These are phyloP conservation scores for Ormyrus thymus DNA, from an alignment of 2,888 invertebrate species.

Conservation along the genomic window DNA sequence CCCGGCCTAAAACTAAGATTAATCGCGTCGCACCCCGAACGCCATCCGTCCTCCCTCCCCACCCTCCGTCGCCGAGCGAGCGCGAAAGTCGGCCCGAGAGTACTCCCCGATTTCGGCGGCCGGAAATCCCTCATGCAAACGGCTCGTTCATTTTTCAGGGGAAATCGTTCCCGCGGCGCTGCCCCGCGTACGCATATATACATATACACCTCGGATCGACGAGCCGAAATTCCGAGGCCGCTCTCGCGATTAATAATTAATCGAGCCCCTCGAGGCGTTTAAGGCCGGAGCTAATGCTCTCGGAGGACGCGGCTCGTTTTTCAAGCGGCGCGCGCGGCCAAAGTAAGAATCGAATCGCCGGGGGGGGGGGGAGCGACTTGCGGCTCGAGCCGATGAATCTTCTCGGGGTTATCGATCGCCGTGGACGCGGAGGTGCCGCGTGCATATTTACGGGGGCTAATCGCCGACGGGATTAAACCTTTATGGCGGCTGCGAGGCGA, in stretches of 20 bases:
- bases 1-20: constrained; percentile 37
- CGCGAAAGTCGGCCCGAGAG: too few relatives aligned
- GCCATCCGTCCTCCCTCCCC: too few relatives aligned
- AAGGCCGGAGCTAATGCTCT: not conserved
- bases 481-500: too few relatives aligned
- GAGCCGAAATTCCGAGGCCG: constrained; percentile 7
- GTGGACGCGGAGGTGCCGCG: too few relatives aligned
- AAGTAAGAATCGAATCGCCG: constrained; percentile 16
- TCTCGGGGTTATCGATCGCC: not conserved
- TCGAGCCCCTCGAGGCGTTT: not conserved
- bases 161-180: not conserved
- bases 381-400: not conserved
- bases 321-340: too few relatives aligned
- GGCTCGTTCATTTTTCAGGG: constrained; percentile 27
- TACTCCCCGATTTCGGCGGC: not conserved
- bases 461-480: too few relatives aligned
- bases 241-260: constrained; percentile 28
- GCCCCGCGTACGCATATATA: not conserved
- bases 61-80: too few relatives aligned
- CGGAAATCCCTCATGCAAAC: constrained; percentile 9
- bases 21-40: constrained; percentile 22
- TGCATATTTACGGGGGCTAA: too few relatives aligned
- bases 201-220: not conserved
- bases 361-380: not conserved
- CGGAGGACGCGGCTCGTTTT: not conserved